phyloP scores from a whole-genome alignment of 2,113 vertebrate genomes.

The Pogona vitticeps region DNA sequence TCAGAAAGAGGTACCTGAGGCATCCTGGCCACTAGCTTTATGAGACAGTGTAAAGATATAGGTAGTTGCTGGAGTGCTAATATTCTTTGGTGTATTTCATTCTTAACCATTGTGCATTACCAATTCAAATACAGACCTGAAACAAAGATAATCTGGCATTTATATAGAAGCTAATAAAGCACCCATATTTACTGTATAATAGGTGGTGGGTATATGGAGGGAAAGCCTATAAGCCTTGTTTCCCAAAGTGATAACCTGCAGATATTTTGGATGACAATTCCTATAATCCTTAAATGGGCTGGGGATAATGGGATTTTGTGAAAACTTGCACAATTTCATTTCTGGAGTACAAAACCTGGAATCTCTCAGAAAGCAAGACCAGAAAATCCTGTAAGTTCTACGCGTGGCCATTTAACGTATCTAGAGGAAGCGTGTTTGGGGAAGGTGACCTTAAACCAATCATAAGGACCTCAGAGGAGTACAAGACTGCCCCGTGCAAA shows the following conservation, averaged over 20 bases:
- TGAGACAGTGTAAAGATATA: background rate
- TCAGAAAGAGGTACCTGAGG: background rate
- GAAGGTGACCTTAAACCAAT: no score
- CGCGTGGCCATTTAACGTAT: no score
- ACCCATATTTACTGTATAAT: background rate
- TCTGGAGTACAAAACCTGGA: no score
- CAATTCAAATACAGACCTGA: background rate
- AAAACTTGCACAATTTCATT: no score
- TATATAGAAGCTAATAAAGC: slow-evolving; percentile 18
- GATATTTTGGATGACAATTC: no score
- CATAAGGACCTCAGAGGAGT: no score
- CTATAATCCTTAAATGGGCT: no score
- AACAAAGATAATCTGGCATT: slow-evolving; percentile 23
- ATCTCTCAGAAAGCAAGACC: background rate
- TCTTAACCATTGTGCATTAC: slow-evolving; percentile 14
- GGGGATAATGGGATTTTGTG: no score
- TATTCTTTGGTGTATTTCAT: slow-evolving; percentile 15
- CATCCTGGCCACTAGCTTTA: background rate
- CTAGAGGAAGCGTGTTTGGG: no score
- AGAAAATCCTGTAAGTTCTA: background rate
- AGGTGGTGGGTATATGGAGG: no score
- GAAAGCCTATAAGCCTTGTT: background rate
- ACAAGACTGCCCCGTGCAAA: no score
- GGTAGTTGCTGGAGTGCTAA: background rate
- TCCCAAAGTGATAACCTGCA: background rate